Conservation (phyloP, 2,113 vertebrate species). For the Nannospalax galili region DNA sequence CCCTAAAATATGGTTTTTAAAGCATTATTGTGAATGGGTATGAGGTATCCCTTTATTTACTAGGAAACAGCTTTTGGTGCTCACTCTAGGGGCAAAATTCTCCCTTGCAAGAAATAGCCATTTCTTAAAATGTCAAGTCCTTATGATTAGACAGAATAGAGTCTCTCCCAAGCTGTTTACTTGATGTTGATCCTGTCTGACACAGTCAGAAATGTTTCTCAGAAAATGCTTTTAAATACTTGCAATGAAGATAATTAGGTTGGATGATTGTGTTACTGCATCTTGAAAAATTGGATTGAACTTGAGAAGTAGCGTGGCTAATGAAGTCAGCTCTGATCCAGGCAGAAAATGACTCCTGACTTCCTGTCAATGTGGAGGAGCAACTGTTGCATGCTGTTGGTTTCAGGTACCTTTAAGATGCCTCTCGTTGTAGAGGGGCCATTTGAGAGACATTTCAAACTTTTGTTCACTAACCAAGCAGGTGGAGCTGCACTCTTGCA, state of each 20-base stretch:
- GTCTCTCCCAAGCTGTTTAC: slow-evolving; percentile 4
- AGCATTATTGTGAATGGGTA: slow-evolving; percentile 67
- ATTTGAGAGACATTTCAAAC: neutral
- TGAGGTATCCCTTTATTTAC: neutral
- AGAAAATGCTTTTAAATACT: slow-evolving; percentile 75
- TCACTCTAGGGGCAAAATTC: neutral
- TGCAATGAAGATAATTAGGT: slow-evolving; percentile 72
- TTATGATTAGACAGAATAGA: neutral
- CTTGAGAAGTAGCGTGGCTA: slow-evolving; percentile 58
- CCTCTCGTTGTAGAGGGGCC: neutral
- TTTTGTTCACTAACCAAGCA: neutral
- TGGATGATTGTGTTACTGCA: slow-evolving; percentile 65
- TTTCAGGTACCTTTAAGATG: neutral
- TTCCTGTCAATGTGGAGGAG: slow-evolving; percentile 39
- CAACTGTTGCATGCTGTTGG: neutral
- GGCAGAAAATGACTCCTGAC: slow-evolving; percentile 69
- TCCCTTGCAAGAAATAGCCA: slow-evolving; percentile 16
- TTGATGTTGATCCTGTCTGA: slow-evolving; percentile 68
- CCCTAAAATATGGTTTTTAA: too few species aligned
- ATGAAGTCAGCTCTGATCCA: slow-evolving; percentile 64
- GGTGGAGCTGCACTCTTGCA: neutral
- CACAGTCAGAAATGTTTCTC: slow-evolving; percentile 69
- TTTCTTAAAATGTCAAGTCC: slow-evolving; percentile 28
- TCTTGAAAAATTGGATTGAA: slow-evolving; percentile 72
- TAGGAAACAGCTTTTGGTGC: neutral